Percentiles rank a stretch among this genome's conserved stretches.
phyloP scores from a whole-genome alignment of 2,888 invertebrate genomes.

The Philereme vetulata region DNA sequence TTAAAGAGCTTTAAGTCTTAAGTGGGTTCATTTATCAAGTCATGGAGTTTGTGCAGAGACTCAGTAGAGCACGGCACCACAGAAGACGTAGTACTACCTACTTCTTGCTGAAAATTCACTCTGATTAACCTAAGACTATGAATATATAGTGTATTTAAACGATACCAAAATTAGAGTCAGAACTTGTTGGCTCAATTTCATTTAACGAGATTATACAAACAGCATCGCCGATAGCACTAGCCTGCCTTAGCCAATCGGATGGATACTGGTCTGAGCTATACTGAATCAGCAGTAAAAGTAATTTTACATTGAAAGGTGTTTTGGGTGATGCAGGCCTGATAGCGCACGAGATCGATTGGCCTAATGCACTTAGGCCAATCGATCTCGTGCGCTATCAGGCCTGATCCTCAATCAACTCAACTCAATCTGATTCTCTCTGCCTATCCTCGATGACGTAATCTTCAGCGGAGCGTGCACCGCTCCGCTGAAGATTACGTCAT shows the following conservation, averaged over 20 bases:
- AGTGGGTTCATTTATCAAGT: conserved; percentile 32
- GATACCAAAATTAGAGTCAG: background rate
- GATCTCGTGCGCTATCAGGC: too few relatives aligned
- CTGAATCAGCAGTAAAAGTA: too few relatives aligned
- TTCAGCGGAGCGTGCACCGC: too few relatives aligned
- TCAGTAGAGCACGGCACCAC: conserved; percentile 29
- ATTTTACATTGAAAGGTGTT: conserved; percentile 3
- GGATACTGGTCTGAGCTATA: background rate
- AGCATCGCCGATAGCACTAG: background rate
- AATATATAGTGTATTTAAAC: too few relatives aligned
- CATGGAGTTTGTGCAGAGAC: conserved; percentile 8
- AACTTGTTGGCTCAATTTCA: too few relatives aligned
- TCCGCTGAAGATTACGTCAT: conserved; percentile 49
- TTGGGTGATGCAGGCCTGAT: conserved; percentile 6
- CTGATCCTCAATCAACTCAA: too few relatives aligned
- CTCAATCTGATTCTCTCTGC: too few relatives aligned
- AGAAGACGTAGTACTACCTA: too few relatives aligned
- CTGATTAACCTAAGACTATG: background rate
- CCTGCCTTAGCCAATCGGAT: background rate
- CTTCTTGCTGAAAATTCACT: background rate
- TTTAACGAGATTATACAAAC: background rate
- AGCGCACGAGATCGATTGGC: conserved; percentile 45
- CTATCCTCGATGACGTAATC: too few relatives aligned
- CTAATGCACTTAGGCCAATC: too few relatives aligned
- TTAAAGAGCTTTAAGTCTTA: conserved; percentile 15